phyloP scores from a whole-genome alignment of 2,797 vertebrate genomes.

The Hybognathus amarus region DNA sequence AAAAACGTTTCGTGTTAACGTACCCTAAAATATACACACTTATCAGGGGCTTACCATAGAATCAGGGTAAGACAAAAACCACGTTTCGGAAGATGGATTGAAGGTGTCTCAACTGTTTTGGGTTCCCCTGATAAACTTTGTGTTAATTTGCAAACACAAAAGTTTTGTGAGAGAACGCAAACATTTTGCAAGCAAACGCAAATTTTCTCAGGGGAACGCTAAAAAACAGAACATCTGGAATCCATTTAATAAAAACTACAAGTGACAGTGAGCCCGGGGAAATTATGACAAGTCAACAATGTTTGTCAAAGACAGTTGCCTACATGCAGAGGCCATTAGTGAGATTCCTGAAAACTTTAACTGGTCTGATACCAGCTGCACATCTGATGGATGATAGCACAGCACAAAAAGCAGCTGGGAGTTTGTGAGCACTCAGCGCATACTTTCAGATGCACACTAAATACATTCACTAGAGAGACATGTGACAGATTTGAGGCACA shows the following conservation, averaged over 20 bases:
- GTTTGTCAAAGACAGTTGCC: conserved; percentile 22
- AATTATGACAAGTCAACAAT: conserved; percentile 28
- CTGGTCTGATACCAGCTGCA: conserved; percentile 10
- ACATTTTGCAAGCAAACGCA: no score
- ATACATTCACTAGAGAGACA: conserved; percentile 11
- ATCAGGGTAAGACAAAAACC: no score
- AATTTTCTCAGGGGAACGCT: no score
- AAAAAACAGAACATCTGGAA: not conserved
- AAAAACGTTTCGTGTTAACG: no score
- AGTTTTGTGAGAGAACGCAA: no score
- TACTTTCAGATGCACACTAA: conserved; percentile 5
- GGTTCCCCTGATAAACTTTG: no score
- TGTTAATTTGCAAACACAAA: no score
- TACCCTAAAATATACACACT: no score
- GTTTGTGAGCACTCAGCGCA: conserved; percentile 12
- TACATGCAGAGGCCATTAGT: conserved; percentile 38
- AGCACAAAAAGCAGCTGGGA: conserved; percentile 20
- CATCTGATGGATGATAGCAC: conserved; percentile 34
- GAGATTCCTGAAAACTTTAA: conserved; percentile 36
- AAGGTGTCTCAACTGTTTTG: no score
- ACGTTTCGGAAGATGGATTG: no score
- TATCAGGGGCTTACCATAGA: no score
- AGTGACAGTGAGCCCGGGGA: conserved; percentile 1
- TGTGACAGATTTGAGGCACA: not conserved
- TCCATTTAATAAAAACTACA: not conserved